Evolutionary conservation across 2,113 vertebrate species (phyloP), one percentile per base, ranked within the genome.

Genomic region (Brienomyrus longianalis): DNA sequence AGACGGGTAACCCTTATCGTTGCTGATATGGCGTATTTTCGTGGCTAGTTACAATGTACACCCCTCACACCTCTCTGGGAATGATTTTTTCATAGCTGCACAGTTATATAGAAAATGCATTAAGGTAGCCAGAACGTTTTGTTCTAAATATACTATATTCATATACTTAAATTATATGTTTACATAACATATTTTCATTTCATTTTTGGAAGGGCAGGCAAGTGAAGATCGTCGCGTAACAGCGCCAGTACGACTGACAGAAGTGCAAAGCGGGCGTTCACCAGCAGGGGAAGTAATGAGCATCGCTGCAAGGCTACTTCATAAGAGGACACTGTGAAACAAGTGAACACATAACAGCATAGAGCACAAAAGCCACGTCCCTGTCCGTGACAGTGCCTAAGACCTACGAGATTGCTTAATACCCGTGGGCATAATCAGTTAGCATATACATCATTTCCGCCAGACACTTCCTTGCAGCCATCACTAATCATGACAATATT

Each of bases 1-100:
- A 88, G 87, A 90, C 89, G 85, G 90, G 90, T 89, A 23, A 10
- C 91, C 52, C 92, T 94, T 93, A 95, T 94, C 94, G 92, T 51
- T 21, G 17, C n/a, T 89, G 91, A 93, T 91, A 93, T 21, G 84
- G 52, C 90, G 66, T 27, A 11, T 31, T 85, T 11, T 87, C 17
- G 52, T 50, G 45, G 92, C 87, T 83, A 83, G 56, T 48, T 51
- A 31, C 47, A 52, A 7, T 35, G 88, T 56, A 74, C n/a, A 89
- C 11, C 10, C 66, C n/a, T 31, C 56, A 51, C 4, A 27, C 47
- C 10, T 48, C 21, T 23, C 23, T 13, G 17, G 9, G 48, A 91
- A 13, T 50, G 39, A 51, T 62, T 50, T 27, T 56, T 91, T 17
- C n/a, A 85, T 35, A 54, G 85, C 15, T 31, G 51, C 31, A 19